Base-by-base conservation (phyloP, 2,888 invertebrate genomes). In the Amaurobius ferox region DNA sequence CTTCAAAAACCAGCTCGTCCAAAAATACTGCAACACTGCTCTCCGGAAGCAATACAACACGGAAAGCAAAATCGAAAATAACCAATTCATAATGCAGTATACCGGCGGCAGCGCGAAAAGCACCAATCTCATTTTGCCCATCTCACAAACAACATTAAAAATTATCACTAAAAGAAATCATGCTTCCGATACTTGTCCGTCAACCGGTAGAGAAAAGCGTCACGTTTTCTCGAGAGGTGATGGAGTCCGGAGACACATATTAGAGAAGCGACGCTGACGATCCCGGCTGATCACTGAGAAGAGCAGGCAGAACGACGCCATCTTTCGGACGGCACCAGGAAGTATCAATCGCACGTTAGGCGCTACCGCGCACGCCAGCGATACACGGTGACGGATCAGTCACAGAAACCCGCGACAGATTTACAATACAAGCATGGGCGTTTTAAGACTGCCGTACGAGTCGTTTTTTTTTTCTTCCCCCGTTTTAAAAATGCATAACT, bases 291-390 rank as follows among this genome's bases (percentile, higher is more conserved):
- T 23, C 32, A 30, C 66, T n/a, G 66, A 30, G n/a, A 29, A 9
- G 11, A 28, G 3, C 3, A 5, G 3, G 35, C 19, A 35, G 19
- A 35, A 35, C 35, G 66, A 66, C 66, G 66, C 66, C 66, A 66
- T 66, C 66, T 66, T 66, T 32, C 66, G 66, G 66, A 35, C 32
- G 32, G 30, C 66, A 32, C 66, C 66, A 32, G 66, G 66, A 66
- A 66, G 66, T 66, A 66, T 66, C 35, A 66, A 7, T 9, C 66
- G 23, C 35, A n/a, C 32, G 35, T 7, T 28, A 11, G 29, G 16
- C 29, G 11, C 1, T n/a, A 23, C 16, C n/a, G 29, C 64, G 64
- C 16, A 11, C 28, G 64, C 64, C 9, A 64, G 11, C 16, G 6
- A 64, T 11, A 44, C 2, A 16, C 44, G 44, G 44, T 44, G 44